Percentiles rank a stretch among this genome's conserved stretches.
Conservation (phyloP, 1,140 invertebrate genomes). For the Telenomus remus region DNA sequence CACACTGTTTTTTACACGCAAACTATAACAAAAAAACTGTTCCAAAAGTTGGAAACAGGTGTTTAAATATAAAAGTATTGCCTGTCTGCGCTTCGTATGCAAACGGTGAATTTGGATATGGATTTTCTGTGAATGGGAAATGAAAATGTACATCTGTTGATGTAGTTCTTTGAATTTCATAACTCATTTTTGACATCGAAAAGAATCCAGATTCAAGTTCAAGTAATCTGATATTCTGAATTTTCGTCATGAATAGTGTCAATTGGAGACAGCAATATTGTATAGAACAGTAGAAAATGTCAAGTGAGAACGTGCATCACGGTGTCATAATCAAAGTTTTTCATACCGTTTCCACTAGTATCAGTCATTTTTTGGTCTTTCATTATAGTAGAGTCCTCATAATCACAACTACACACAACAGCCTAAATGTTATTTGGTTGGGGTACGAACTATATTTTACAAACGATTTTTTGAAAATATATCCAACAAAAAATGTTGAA, state of each 20-base stretch:
- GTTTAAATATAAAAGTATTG: conserved; percentile 33
- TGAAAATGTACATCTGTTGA: neutral
- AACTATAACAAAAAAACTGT: conserved; percentile 44
- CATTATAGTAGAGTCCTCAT: conserved; percentile 6
- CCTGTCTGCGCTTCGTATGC: conserved; percentile 46
- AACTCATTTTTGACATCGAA: neutral
- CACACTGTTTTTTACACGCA: conserved; percentile 34
- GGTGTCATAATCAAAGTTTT: conserved; percentile 33
- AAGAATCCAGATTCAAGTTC: conserved; percentile 35
- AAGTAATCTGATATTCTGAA: conserved; percentile 30
- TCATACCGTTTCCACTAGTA: conserved; percentile 2
- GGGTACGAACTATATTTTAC: no score
- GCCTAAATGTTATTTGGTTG: conserved; percentile 49
- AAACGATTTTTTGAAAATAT: no score
- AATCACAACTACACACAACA: conserved; percentile 29
- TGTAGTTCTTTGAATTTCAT: neutral
- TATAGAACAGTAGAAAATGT: conserved; percentile 37
- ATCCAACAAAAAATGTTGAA: no score
- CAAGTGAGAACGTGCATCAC: conserved; percentile 33
- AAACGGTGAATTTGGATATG: conserved; percentile 44
- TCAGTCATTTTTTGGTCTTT: no score
- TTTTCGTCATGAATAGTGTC: conserved; percentile 43
- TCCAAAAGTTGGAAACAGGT: conserved; percentile 34
- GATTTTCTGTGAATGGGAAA: conserved; percentile 7
- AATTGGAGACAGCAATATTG: conserved; percentile 50